Evolutionary conservation across 2,797 vertebrate genomes (phyloP).

Genomic region (Aphelocoma californica): DNA sequence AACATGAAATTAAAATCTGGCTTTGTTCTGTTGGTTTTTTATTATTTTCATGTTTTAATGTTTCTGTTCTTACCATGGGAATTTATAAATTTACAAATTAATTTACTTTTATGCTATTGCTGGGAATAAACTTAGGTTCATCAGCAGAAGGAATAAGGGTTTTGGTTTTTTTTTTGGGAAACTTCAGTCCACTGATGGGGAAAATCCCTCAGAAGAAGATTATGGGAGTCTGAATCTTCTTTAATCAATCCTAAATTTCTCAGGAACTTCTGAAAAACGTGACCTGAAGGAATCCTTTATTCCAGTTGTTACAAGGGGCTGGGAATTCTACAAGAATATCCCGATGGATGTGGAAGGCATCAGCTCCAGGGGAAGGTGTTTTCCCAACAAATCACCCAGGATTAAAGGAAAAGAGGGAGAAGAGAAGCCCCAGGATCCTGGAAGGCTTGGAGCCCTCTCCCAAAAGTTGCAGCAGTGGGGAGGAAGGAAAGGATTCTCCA

Average conservation of each 20-base stretch:
- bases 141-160: not conserved
- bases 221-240: not conserved
- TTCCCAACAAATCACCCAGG: not conserved
- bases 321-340: not conserved
- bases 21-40: not conserved
- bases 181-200: not conserved
- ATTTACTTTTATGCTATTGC: not conserved
- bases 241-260: not conserved
- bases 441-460: not conserved
- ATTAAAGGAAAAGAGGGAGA: not conserved
- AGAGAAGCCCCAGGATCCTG: not conserved
- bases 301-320: not conserved
- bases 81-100: not conserved
- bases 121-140: not conserved
- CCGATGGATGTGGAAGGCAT: not conserved
- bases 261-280: not conserved
- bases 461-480: not conserved
- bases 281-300: not conserved
- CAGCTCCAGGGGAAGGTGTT: not conserved
- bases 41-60: not conserved
- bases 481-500: not conserved
- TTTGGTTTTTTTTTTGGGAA: too few relatives aligned
- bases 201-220: not conserved
- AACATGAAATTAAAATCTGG: too few relatives aligned
- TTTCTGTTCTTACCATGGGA: not conserved